Conservation (phyloP, 2,113 vertebrate species). For the Peromyscus polionotus region DNA sequence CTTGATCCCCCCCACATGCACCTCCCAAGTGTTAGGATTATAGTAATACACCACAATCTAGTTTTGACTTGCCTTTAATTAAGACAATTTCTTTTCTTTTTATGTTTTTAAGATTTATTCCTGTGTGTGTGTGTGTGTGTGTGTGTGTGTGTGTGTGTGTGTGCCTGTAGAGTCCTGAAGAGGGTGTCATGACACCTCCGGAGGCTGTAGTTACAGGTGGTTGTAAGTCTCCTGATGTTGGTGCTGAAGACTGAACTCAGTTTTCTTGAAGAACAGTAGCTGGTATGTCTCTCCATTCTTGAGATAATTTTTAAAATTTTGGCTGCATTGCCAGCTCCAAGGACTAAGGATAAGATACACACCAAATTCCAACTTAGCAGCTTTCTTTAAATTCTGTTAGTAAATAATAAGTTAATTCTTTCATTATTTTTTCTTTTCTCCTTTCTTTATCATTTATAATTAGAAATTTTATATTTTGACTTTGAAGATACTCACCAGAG, state of each 20-base stretch:
- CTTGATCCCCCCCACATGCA: background rate
- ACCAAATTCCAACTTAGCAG: background rate
- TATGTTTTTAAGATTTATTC: background rate
- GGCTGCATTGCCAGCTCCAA: background rate
- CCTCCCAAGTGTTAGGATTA: background rate
- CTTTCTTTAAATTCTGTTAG: slow-evolving; percentile 13
- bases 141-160: background rate
- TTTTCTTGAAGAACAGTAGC: background rate
- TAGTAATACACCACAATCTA: background rate
- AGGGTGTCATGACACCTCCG: no score
- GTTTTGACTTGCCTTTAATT: background rate
- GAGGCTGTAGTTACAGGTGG: background rate
- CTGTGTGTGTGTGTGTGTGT: background rate
- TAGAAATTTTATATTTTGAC: background rate
- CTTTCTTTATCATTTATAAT: background rate
- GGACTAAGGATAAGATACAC: background rate
- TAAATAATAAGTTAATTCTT: background rate
- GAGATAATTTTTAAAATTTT: background rate
- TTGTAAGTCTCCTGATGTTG: background rate
- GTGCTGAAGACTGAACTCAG: background rate
- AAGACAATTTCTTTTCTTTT: background rate
- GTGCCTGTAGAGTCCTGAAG: background rate
- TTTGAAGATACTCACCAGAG: background rate
- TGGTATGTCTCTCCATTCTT: background rate
- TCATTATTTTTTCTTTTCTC: background rate